These are phyloP conservation scores for Melozone crissalis DNA, from an alignment of 2,113 vertebrate species.

Conservation along the genomic window DNA sequence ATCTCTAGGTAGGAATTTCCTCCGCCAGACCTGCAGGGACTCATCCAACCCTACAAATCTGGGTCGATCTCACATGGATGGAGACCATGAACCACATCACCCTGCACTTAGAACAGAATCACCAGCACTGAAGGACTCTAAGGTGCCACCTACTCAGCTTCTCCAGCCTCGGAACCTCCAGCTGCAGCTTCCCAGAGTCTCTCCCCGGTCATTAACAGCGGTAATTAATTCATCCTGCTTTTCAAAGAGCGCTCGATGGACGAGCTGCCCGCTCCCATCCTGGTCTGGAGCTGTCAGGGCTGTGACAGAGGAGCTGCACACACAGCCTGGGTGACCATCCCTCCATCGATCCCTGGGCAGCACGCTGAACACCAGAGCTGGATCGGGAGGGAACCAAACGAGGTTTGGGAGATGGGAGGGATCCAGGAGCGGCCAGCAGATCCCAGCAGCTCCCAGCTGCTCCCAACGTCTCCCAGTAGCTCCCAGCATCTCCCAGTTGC, in stretches of 20 bases:
- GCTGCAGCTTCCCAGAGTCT: background rate
- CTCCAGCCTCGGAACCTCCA: background rate
- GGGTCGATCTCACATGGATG: accelerated
- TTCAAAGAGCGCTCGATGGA: background rate
- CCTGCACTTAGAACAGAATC: background rate
- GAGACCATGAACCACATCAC: background rate
- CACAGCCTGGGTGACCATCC: slow-evolving; percentile 20
- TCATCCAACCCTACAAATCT: background rate
- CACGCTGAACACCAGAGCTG: background rate
- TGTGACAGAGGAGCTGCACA: slow-evolving; percentile 48
- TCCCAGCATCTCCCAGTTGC: too few species aligned
- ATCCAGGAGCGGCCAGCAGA: background rate
- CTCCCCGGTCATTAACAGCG: background rate
- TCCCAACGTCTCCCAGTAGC: too few species aligned
- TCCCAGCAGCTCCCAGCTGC: too few species aligned
- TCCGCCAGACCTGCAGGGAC: background rate
- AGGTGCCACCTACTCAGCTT: background rate
- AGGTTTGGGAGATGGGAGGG: background rate
- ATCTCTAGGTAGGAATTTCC: background rate
- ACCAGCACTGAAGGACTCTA: accelerated
- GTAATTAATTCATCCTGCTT: slow-evolving; percentile 35
- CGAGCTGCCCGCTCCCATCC: slow-evolving; percentile 1
- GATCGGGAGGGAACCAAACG: background rate
- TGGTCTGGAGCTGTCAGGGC: slow-evolving; percentile 5
- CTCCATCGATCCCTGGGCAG: background rate